These are phyloP conservation scores for Koerneria pararmatus DNA, from an alignment of 2,888 invertebrate genomes.

Conservation along the genomic window DNA sequence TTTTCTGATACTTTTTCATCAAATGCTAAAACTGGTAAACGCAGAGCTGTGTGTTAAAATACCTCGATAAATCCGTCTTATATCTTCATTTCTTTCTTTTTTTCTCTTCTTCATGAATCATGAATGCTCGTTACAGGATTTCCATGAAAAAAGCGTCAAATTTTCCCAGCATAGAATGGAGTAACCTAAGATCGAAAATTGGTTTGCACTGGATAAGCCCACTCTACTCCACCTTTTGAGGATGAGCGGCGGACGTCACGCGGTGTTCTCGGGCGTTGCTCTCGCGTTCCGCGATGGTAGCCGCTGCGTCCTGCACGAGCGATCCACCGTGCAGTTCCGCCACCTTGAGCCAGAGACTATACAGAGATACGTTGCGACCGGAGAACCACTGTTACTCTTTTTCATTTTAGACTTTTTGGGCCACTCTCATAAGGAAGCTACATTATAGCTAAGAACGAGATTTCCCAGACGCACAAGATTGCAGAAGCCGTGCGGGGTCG, in stretches of 20 bases:
- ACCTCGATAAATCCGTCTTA: no score
- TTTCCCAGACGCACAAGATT: not conserved
- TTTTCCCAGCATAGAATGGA: no score
- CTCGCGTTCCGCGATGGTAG: slow-evolving; percentile 61
- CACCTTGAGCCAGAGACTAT: slow-evolving; percentile 74
- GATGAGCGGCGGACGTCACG: slow-evolving; percentile 75
- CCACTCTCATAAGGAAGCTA: no score
- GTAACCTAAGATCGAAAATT: no score
- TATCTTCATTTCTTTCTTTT: no score
- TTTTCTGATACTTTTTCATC: no score
- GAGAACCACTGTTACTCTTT: slow-evolving; percentile 80
- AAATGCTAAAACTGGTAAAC: no score
- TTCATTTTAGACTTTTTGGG: no score
- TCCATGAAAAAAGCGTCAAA: no score
- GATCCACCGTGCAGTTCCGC: slow-evolving; percentile 76
- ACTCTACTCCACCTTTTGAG: slow-evolving; percentile 64
- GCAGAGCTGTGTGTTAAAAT: no score
- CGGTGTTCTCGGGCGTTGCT: slow-evolving; percentile 82
- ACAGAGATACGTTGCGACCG: slow-evolving; percentile 76
- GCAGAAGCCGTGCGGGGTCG: slow-evolving; percentile 68
- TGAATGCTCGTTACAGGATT: no score
- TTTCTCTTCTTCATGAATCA: no score
- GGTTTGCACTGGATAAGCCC: not conserved
- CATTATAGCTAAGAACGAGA: not conserved
- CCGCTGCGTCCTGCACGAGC: slow-evolving; percentile 65